phyloP scores from a whole-genome alignment of 2,113 vertebrate genomes.

The Panthera leo region DNA sequence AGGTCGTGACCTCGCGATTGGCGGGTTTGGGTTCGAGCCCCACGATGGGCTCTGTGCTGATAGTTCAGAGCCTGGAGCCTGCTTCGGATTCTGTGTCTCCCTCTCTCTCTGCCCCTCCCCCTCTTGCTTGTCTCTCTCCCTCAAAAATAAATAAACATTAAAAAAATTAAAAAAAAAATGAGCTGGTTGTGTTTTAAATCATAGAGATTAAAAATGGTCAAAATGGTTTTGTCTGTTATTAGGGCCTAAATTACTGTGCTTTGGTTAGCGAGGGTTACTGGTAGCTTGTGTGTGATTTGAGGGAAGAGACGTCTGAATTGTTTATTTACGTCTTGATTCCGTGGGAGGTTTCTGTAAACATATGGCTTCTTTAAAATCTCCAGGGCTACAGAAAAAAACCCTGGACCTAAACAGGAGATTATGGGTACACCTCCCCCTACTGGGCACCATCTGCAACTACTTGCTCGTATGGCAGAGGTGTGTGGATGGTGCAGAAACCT shows the following conservation, averaged over 20 bases:
- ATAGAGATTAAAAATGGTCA: background rate
- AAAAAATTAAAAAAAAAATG: background rate
- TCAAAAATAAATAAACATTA: no score
- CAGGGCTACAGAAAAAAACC: background rate
- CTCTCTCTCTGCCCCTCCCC: no score
- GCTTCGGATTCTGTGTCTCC: no score
- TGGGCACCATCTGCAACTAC: conserved; percentile 38
- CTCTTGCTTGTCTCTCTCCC: no score
- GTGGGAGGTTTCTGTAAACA: background rate
- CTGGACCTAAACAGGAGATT: background rate
- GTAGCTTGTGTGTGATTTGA: background rate
- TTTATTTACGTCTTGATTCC: background rate
- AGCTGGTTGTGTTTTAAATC: background rate
- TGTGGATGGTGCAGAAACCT: background rate
- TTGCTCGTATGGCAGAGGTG: background rate
- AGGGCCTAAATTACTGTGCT: background rate
- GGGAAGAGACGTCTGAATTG: background rate
- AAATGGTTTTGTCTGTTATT: background rate
- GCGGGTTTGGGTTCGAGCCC: no score
- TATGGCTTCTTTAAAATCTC: background rate
- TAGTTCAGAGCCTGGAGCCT: no score
- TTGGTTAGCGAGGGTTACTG: background rate
- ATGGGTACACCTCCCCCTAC: conserved; percentile 61
- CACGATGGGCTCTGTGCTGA: no score
- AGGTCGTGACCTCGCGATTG: no score